Conservation (phyloP, 2,797 vertebrate genomes). For the Phataginus tricuspis region DNA sequence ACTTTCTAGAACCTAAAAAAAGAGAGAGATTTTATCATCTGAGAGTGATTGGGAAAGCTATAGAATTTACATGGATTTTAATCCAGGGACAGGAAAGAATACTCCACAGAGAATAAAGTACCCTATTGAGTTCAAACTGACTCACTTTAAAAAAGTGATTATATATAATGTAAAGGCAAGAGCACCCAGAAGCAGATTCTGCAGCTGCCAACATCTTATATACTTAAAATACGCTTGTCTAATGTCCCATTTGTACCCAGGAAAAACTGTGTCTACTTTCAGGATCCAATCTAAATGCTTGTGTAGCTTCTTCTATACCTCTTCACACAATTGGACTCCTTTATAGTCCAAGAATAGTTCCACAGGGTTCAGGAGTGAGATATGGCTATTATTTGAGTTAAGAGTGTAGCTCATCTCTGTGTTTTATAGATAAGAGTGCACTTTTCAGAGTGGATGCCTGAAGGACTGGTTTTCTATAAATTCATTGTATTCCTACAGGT, state of each 20-base stretch:
- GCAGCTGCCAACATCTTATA: background rate
- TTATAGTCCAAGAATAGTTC: constrained; percentile 45
- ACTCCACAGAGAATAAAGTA: background rate
- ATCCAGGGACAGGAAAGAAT: background rate
- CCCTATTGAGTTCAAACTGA: background rate
- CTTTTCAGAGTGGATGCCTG: constrained; percentile 49
- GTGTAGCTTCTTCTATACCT: background rate
- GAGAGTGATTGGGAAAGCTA: background rate
- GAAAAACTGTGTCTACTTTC: background rate
- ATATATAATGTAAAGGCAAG: constrained; percentile 10
- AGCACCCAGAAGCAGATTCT: background rate
- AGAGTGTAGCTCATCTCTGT: constrained; percentile 38
- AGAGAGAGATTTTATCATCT: background rate
- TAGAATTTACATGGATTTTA: background rate
- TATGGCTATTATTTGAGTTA: constrained; percentile 43
- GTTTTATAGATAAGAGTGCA: constrained; percentile 53
- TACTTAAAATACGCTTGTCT: constrained; percentile 33
- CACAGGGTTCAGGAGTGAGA: constrained; percentile 30
- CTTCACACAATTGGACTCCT: background rate
- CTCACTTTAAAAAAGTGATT: constrained; percentile 35
- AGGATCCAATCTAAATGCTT: constrained; percentile 29
- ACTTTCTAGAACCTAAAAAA: background rate
- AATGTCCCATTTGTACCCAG: background rate
- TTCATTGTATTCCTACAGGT: constrained; percentile 68
- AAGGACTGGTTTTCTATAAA: constrained; percentile 49